Evolutionary conservation across 2,888 invertebrate species (phyloP), one percentile per base, ranked within the genome.

Genomic region (Toxonevra muliebris): DNA sequence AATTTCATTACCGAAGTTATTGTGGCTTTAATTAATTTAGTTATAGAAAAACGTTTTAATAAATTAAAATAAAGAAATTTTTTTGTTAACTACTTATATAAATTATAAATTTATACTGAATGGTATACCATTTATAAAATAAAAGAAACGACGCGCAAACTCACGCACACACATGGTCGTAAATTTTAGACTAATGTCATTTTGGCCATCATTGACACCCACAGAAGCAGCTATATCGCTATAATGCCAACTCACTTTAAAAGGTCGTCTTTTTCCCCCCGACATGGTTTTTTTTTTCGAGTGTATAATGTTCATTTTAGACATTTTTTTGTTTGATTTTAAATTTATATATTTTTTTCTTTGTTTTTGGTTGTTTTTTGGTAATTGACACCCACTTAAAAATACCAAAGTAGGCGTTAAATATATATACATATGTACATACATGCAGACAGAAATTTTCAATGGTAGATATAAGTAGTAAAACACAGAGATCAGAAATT

Each of bases 351-450:
- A 19, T 60, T 45, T n/a, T 43, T 48, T 61, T 40, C 15, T 12
- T 13, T 15, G 15, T 61, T 52, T 20, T 19, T 54, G 8, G 8
- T 13, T 10, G 5, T 13, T 55, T 41, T 61, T 52, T 65, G 73
- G 79, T 80, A 80, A 78, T 80, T 80, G 80, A 80, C 80, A 80
- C 78, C 78, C 80, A 78, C 78, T 78, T 77, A 75, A 72, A 71
- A 71, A 73, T 67, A 55, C 59, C 65, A 61, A 61, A 61, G 66
- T 61, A 61, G 61, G 61, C 61, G 66, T 57, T 40, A 52, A 53
- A 20, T 12, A 50, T 7, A 42, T 11, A 41, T 59, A 17, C 9
- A 45, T 43, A 59, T 17, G 1, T 59, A 59, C 45, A 48, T 20
- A 60, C 45, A 10, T 60, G 20, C 13, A 11, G 15, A 60, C 20